Conservation (phyloP, 2,113 vertebrate species). For the Daubentonia madagascariensis region DNA sequence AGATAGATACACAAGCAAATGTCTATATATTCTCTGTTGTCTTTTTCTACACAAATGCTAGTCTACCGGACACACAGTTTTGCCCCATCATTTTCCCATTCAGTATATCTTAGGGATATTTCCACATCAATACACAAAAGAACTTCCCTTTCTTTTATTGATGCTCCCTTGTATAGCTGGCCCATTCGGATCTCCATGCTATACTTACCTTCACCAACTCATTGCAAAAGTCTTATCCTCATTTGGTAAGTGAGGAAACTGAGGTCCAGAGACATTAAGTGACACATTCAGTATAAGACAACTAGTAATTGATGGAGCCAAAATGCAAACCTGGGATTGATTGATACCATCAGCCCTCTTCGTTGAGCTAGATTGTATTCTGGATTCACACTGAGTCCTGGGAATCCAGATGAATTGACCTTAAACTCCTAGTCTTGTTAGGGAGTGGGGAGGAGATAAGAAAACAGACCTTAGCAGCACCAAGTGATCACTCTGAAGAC, state of each 20-base stretch:
- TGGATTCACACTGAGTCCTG: not conserved
- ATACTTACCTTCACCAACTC: not conserved
- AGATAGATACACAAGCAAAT: not conserved
- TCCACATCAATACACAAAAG: not conserved
- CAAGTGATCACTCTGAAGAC: not conserved
- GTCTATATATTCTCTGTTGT: not conserved
- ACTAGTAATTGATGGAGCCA: not conserved
- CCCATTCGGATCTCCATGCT: not conserved
- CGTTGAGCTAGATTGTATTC: slow-evolving; percentile 43
- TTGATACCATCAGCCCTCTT: not conserved
- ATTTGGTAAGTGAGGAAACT: slow-evolving; percentile 10
- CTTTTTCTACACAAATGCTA: not conserved
- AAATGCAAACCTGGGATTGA: not conserved
- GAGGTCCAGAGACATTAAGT: not conserved
- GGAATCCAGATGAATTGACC: not conserved
- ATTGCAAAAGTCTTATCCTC: not conserved
- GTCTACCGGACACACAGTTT: not conserved
- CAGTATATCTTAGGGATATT: not conserved
- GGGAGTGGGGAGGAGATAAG: not conserved
- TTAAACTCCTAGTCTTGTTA: slow-evolving; percentile 11
- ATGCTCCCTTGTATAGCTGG: not conserved
- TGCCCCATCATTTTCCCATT: slow-evolving; percentile 36
- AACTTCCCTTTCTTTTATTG: slow-evolving; percentile 13
- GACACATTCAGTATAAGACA: not conserved
- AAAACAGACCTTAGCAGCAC: not conserved